These are phyloP conservation scores for Drosophila mimetica DNA, from an alignment of 2,888 invertebrate genomes.

Conservation along the genomic window DNA sequence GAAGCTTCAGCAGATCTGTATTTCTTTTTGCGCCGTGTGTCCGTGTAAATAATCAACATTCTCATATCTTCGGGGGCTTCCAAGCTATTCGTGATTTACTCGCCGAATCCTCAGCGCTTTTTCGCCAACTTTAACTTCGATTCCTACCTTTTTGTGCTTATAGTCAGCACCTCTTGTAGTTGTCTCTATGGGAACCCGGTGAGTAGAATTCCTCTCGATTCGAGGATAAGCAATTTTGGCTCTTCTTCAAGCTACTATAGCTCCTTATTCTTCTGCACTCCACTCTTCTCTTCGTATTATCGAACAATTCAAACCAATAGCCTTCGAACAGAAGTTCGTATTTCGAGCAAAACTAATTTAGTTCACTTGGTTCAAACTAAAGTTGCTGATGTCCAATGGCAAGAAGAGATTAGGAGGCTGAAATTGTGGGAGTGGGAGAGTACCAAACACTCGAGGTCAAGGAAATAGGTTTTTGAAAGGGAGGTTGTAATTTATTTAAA, in stretches of 20 bases:
- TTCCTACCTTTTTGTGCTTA: neutral
- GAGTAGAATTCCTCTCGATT: conserved; percentile 67
- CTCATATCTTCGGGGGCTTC: conserved; percentile 66
- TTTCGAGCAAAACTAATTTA: conserved; percentile 66
- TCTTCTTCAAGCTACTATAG: conserved; percentile 1
- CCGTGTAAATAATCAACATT: conserved; percentile 80
- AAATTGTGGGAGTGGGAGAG: neutral
- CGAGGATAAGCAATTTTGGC: conserved; percentile 50
- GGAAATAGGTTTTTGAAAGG: neutral
- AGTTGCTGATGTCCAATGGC: conserved; percentile 55
- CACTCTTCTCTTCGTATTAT: conserved; percentile 1
- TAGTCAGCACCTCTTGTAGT: conserved; percentile 69
- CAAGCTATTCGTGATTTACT: conserved; percentile 78
- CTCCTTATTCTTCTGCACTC: neutral
- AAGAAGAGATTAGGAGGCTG: conserved; percentile 13
- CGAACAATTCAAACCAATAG: neutral
- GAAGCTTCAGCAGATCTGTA: conserved; percentile 17
- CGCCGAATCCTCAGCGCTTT: conserved; percentile 44
- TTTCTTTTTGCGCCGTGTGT: conserved; percentile 7
- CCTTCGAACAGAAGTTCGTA: conserved; percentile 31
- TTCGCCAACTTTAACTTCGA: conserved; percentile 28
- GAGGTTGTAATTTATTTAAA: too few species aligned
- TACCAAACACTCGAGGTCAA: neutral
- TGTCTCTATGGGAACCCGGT: conserved; percentile 63
- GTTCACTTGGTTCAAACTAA: conserved; percentile 47